These are phyloP conservation scores for Yponomeuta sedellus DNA, from an alignment of 2,888 invertebrate genomes.

Conservation along the genomic window DNA sequence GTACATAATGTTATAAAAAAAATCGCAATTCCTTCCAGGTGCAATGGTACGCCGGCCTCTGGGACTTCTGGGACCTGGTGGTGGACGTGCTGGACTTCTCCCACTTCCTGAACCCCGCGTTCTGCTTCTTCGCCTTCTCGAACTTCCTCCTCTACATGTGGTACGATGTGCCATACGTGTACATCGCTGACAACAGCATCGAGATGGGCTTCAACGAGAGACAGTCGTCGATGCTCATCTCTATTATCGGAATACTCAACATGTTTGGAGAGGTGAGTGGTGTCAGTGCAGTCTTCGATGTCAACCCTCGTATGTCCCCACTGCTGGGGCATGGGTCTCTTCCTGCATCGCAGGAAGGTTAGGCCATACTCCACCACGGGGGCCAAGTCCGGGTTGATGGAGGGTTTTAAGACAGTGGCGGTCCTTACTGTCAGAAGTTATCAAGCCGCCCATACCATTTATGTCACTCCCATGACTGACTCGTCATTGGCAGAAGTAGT, in stretches of 20 bases:
- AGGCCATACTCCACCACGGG: too few relatives aligned
- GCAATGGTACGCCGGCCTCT: conserved; percentile 83
- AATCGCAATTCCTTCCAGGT: conserved; percentile 65
- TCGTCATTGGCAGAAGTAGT: too few relatives aligned
- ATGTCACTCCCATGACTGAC: too few relatives aligned
- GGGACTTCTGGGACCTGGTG: conserved; percentile 86
- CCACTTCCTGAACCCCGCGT: conserved; percentile 84
- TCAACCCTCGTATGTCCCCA: too few relatives aligned
- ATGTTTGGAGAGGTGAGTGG: conserved; percentile 88
- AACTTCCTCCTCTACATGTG: conserved; percentile 94
- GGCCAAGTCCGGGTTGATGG: too few relatives aligned
- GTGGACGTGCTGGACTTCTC: conserved; percentile 89
- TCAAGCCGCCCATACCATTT: too few relatives aligned
- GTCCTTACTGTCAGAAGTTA: too few relatives aligned
- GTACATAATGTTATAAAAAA: too few relatives aligned
- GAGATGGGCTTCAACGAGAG: conserved; percentile 83
- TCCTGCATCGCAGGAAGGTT: too few relatives aligned
- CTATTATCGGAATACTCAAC: conserved; percentile 91
- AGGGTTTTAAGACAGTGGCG: too few relatives aligned
- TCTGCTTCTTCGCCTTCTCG: conserved; percentile 88
- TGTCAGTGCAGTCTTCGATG: too few relatives aligned
- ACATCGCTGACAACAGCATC: conserved; percentile 88
- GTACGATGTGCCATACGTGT: conserved; percentile 95
- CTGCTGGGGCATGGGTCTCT: too few relatives aligned
- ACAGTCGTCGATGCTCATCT: conserved; percentile 87